Conservation (phyloP, 2,113 vertebrate species). For the Carlito syrichta region DNA sequence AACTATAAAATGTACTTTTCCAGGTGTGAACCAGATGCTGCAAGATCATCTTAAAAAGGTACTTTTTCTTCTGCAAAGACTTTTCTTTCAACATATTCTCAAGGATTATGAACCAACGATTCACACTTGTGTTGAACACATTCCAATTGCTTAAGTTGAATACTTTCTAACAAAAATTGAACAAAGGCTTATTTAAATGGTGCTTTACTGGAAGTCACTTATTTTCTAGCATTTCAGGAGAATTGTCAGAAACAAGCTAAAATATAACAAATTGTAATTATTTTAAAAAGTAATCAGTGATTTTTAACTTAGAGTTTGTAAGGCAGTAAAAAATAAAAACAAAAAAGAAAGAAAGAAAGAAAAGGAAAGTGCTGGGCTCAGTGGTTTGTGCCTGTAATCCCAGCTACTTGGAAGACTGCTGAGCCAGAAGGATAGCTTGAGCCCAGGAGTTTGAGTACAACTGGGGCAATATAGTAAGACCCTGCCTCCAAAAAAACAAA, state of each 20-base stretch:
- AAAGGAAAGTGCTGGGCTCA: no score
- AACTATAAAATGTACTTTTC: conserved; percentile 30
- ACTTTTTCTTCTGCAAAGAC: conserved; percentile 42
- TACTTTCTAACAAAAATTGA: conserved; percentile 51
- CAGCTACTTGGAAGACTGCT: no score
- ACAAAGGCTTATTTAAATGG: neutral
- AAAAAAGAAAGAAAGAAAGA: no score
- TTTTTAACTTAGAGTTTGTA: conserved; percentile 7
- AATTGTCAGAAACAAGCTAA: neutral
- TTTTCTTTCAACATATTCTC: conserved; percentile 44
- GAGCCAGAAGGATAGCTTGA: no score
- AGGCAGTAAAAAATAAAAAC: neutral
- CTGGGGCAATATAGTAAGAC: no score
- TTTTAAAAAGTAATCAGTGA: neutral
- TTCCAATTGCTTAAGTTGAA: conserved; percentile 46
- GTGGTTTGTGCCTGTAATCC: no score
- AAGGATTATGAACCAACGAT: conserved; percentile 19
- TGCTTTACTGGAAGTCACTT: neutral
- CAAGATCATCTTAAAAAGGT: conserved; percentile 46
- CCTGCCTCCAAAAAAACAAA: no score
- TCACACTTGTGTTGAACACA: conserved; percentile 38
- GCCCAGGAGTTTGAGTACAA: no score
- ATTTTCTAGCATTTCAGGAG: conserved; percentile 16
- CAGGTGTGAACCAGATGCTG: conserved; percentile 56
- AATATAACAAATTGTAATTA: conserved; percentile 6